phyloP scores from a whole-genome alignment of 37 sponge, comb jelly and placozoan genomes.

The Axinella damicornis region DNA sequence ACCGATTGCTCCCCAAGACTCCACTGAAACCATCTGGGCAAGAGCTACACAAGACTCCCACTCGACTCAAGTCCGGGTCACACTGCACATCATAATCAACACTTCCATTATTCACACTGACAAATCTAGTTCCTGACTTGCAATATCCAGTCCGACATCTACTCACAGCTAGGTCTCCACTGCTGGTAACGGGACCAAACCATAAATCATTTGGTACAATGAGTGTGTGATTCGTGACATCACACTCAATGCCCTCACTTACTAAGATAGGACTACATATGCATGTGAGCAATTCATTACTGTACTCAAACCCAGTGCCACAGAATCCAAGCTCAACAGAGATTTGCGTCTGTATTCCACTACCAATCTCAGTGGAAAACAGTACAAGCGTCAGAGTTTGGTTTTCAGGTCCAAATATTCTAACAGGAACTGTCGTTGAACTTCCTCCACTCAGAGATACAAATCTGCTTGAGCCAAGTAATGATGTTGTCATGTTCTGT shows the following conservation, averaged over 20 bases:
- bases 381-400: background rate
- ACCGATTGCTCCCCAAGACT: conserved; percentile 28
- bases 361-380: background rate
- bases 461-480: background rate
- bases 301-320: conserved; percentile 21
- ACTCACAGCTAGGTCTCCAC: background rate
- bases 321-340: background rate
- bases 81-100: conserved; percentile 27
- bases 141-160: background rate
- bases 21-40: background rate
- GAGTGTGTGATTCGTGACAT: background rate
- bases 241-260: background rate
- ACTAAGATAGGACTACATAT: background rate
- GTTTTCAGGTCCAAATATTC: conserved; percentile 1
- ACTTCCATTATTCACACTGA: conserved; percentile 1
- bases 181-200: conserved; percentile 1
- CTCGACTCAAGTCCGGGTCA: background rate
- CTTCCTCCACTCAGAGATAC: background rate
- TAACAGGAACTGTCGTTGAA: background rate
- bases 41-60: conserved; percentile 10
- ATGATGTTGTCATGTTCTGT: background rate
- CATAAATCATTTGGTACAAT: conserved; percentile 4
- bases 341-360: background rate
- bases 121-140: background rate
- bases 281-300: background rate